Conservation (phyloP, 92 coral and sea anemone genomes). For the Epizoanthus rinbou region DNA sequence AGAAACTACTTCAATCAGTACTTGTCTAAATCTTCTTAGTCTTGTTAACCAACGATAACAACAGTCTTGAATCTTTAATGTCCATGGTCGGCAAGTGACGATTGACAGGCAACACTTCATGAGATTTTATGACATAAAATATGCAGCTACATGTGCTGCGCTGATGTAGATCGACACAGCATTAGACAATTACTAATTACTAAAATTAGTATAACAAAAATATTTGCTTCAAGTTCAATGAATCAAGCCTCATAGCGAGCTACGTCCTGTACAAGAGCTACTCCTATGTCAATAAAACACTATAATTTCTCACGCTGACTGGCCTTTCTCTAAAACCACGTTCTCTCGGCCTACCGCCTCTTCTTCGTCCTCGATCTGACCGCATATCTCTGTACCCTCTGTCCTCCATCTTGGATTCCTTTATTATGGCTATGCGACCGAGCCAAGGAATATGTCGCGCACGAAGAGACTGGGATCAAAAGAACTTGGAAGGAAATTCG, state of each 20-base stretch:
- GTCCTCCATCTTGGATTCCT: conserved; percentile 38
- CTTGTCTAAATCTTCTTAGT: too few species aligned
- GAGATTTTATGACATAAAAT: neutral
- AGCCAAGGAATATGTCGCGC: neutral
- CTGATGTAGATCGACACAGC: neutral
- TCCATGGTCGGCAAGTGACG: neutral
- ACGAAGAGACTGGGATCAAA: conserved; percentile 22
- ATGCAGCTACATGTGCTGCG: neutral
- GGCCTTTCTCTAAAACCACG: conserved; percentile 44
- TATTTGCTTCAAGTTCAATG: neutral
- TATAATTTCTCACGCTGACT: conserved; percentile 13
- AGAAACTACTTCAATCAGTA: too few species aligned
- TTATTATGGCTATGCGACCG: neutral
- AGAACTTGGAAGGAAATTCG: too few species aligned
- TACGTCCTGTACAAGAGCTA: neutral
- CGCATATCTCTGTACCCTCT: conserved; percentile 35
- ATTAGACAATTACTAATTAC: too few species aligned
- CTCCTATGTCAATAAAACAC: too few species aligned
- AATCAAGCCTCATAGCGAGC: neutral
- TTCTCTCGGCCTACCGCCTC: conserved; percentile 37
- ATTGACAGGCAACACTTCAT: conserved; percentile 14
- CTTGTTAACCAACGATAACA: too few species aligned
- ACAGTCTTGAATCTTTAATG: too few species aligned
- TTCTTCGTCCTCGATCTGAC: conserved; percentile 33
- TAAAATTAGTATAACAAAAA: too few species aligned